These are phyloP conservation scores for Saccostrea cuccullata DNA, from an alignment of 1,140 invertebrate genomes.

Conservation along the genomic window DNA sequence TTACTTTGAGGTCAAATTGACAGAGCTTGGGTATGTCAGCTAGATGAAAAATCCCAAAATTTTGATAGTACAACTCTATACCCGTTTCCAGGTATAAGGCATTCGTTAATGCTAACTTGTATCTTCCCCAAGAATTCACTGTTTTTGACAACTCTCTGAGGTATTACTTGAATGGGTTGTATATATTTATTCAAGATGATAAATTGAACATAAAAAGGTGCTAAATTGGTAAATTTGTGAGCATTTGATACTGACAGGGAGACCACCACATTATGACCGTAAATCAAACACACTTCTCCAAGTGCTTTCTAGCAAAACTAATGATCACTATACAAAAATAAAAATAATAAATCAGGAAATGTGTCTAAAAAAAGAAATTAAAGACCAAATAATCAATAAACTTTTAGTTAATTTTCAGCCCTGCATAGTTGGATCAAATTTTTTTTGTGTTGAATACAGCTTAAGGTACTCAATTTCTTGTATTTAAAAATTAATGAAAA, in stretches of 20 bases:
- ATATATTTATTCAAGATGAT: slow-evolving; percentile 30
- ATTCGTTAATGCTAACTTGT: slow-evolving; percentile 8
- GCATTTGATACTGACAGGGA: background rate
- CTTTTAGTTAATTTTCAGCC: too few relatives aligned
- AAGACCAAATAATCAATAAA: too few relatives aligned
- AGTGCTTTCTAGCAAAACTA: slow-evolving; percentile 19
- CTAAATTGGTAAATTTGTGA: slow-evolving; percentile 34
- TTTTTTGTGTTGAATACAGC: too few relatives aligned
- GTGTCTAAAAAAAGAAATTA: background rate
- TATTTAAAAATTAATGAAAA: too few relatives aligned
- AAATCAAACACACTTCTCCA: slow-evolving; percentile 24
- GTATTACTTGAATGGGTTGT: slow-evolving; percentile 33
- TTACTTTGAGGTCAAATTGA: background rate
- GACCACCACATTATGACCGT: background rate
- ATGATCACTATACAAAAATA: slow-evolving; percentile 17
- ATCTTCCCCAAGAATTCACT: background rate
- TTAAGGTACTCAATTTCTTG: too few relatives aligned
- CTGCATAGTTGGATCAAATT: too few relatives aligned
- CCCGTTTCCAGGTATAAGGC: background rate
- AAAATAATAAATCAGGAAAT: slow-evolving; percentile 29
- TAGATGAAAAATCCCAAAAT: background rate
- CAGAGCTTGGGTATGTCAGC: background rate
- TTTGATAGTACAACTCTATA: background rate
- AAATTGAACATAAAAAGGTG: slow-evolving; percentile 34
- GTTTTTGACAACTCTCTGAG: background rate